Conservation (phyloP, 2,797 vertebrate genomes). For the Phrynocephalus guinanensis region DNA sequence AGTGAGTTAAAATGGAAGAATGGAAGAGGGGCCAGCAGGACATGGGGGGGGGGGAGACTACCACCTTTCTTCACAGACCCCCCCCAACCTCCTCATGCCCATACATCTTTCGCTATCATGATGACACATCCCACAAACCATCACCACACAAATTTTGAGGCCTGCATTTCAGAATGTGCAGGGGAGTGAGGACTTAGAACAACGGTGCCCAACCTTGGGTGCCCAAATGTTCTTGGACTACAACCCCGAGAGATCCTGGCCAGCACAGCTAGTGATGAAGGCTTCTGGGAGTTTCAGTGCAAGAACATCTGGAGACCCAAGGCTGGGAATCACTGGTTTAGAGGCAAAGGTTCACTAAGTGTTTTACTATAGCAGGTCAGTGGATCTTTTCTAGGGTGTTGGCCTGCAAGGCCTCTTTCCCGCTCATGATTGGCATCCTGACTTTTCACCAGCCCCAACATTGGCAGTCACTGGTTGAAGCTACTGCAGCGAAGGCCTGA, state of each 20-base stretch:
- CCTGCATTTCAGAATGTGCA: background rate
- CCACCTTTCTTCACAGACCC: background rate
- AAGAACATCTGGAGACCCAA: too few relatives aligned
- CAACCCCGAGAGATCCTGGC: too few relatives aligned
- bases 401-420: background rate
- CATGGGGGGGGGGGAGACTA: background rate
- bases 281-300: too few relatives aligned
- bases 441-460: background rate
- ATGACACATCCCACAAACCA: background rate
- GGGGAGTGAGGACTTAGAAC: background rate
- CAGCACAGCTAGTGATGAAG: too few relatives aligned
- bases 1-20: background rate
- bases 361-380: background rate
- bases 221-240: too few relatives aligned
- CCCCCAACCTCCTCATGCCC: background rate
- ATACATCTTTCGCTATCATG: background rate
- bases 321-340: background rate
- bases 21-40: background rate
- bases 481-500: background rate
- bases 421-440: background rate
- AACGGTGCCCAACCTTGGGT: background rate
- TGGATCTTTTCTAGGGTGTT: background rate
- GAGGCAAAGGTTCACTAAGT: background rate
- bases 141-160: background rate
- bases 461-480: background rate